These are phyloP conservation scores for Catostylus mosaicus DNA, from an alignment of 30 jellyfish, hydroid and myxozoan species.

Conservation along the genomic window DNA sequence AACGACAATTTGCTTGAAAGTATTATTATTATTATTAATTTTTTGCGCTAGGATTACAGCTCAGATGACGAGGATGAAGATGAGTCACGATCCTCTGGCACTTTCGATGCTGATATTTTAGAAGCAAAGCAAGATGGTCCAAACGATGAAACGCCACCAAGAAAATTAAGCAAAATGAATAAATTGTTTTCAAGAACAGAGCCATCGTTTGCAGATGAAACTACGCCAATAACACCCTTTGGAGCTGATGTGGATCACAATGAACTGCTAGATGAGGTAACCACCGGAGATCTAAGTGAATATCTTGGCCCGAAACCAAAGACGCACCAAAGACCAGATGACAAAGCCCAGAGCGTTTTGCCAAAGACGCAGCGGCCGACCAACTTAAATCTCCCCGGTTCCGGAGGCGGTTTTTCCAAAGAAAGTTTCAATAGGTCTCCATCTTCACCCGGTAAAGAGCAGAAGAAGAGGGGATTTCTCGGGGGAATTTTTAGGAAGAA, in stretches of 20 bases:
- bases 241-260: constrained; percentile 16
- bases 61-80: constrained; percentile 34
- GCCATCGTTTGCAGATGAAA: constrained; percentile 58
- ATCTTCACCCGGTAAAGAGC: constrained; percentile 52
- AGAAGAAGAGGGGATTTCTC: constrained; percentile 56
- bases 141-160: constrained; percentile 46
- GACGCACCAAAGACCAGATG: neutral
- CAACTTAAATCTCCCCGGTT: neutral
- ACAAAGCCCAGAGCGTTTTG: neutral
- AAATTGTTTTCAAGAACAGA: constrained; percentile 42
- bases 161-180: constrained; percentile 28
- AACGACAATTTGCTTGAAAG: too few relatives aligned
- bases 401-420: neutral
- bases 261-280: constrained; percentile 6
- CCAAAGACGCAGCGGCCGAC: constrained; percentile 1
- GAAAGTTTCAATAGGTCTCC: constrained; percentile 28
- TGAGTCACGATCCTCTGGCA: constrained; percentile 25
- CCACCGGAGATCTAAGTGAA: constrained; percentile 39
- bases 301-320: constrained; percentile 13
- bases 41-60: constrained; percentile 16
- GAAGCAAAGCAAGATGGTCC: neutral
- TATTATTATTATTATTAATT: too few relatives aligned
- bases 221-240: constrained; percentile 72
- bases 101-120: constrained; percentile 28
- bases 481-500: constrained; percentile 64